Percentiles rank a stretch among this genome's conserved stretches.
Evolutionary conservation across 2,888 invertebrate genomes (phyloP).

Genomic region (Sphinx pinastri): DNA sequence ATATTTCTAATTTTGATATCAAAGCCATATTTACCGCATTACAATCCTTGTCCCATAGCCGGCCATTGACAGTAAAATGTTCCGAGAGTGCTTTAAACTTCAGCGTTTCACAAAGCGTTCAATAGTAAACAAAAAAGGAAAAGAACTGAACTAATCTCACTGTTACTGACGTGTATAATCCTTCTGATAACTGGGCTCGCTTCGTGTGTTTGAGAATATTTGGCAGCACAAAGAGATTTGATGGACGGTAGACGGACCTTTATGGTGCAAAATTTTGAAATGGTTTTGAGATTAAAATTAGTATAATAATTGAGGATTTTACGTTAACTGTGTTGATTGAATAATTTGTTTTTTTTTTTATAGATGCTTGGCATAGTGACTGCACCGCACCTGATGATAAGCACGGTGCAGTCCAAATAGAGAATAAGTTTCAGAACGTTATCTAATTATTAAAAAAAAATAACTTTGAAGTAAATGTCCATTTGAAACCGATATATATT

Average conservation of each 20-base stretch:
- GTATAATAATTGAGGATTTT: too few relatives aligned
- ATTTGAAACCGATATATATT: too few relatives aligned
- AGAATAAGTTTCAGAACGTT: too few relatives aligned
- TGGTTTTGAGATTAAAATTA: too few relatives aligned
- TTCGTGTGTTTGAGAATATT: conserved; percentile 12
- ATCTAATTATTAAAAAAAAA: too few relatives aligned
- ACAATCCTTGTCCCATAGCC: conserved; percentile 33
- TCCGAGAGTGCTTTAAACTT: conserved; percentile 55
- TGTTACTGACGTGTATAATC: conserved; percentile 44
- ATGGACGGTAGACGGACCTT: neutral
- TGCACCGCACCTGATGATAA: too few relatives aligned
- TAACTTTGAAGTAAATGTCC: too few relatives aligned
- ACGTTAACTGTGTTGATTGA: too few relatives aligned
- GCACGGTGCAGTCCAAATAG: too few relatives aligned
- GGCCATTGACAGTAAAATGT: conserved; percentile 61
- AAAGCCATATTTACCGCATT: neutral
- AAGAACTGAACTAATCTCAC: conserved; percentile 63
- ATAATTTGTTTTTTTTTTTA: too few relatives aligned
- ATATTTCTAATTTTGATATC: neutral
- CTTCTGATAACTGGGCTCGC: conserved; percentile 44
- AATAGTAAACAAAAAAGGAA: conserved; percentile 71
- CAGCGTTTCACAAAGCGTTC: conserved; percentile 63
- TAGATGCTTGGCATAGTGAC: too few relatives aligned
- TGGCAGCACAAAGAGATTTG: conserved; percentile 7
- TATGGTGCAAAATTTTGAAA: neutral